These are phyloP conservation scores for Drosophila sucinea DNA, from an alignment of 1,140 invertebrate species.

Conservation along the genomic window DNA sequence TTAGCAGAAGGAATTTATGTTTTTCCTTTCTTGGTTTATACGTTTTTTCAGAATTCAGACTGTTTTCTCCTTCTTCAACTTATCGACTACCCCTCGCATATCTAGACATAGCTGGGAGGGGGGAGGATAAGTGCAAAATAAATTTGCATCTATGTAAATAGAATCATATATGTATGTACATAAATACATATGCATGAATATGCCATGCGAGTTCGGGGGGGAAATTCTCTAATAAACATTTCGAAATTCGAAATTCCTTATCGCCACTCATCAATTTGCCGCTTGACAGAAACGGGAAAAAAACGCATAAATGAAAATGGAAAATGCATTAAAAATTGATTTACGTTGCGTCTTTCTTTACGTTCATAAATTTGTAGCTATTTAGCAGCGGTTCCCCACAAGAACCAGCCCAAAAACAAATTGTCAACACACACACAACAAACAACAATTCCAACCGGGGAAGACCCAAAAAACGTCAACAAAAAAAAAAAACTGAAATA, in stretches of 20 bases:
- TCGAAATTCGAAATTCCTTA: slow-evolving; percentile 32
- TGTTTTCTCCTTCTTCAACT: too few species aligned
- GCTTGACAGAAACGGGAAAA: slow-evolving; percentile 49
- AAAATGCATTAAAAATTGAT: slow-evolving; percentile 81
- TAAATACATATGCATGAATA: slow-evolving; percentile 30
- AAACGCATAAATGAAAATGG: slow-evolving; percentile 66
- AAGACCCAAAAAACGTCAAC: slow-evolving; percentile 24
- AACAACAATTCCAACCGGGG: slow-evolving; percentile 25
- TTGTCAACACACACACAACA: slow-evolving; percentile 68
- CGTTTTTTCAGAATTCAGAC: too few species aligned
- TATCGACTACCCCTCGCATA: neutral
- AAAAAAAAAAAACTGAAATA: slow-evolving; percentile 72
- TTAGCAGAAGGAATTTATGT: too few species aligned
- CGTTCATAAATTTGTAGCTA: slow-evolving; percentile 80
- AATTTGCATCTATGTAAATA: slow-evolving; percentile 43
- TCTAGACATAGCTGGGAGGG: neutral
- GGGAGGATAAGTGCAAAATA: slow-evolving; percentile 10
- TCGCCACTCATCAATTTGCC: slow-evolving; percentile 60
- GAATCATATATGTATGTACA: slow-evolving; percentile 2
- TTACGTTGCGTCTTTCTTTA: slow-evolving; percentile 62
- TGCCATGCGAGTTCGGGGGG: neutral
- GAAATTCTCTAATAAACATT: slow-evolving; percentile 37
- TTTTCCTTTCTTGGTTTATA: too few species aligned
- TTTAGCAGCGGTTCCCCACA: slow-evolving; percentile 74
- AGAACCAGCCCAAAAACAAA: slow-evolving; percentile 67